Evolutionary conservation across 2,888 invertebrate genomes (phyloP), one percentile per base, ranked within the genome.

Genomic region (Drosophila acutilabella): DNA sequence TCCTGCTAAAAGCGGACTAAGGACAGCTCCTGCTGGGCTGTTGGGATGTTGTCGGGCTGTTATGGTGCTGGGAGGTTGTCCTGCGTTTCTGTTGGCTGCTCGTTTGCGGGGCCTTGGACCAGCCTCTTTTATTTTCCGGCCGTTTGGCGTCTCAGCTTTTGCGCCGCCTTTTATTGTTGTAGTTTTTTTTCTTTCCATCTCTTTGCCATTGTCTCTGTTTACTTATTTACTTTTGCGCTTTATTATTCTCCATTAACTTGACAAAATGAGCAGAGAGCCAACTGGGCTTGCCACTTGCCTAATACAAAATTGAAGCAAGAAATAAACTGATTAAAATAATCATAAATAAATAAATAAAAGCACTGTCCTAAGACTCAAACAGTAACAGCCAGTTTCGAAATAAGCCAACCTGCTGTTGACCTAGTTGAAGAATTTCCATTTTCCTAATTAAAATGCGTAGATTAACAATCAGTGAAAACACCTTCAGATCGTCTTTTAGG

Each of bases 141-240:
- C 81, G 89, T 87, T 86, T 87, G 86, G 81, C 88, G 64, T 79
- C 74, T 87, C 71, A 76, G 73, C 77, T 84, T 84, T 81, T 78
- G 78, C 79, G 71, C 70, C 79, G 76, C 65, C 80, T 71, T 88
- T 82, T 82, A 85, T 82, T 82, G 82, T 85, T 88, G 84, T 88
- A 85, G 86, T 88, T 88, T 85, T 69, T 69, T 42, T 23, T 56
- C 20, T 7, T 13, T 18, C 23, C 13, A 2, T 45, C 52, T 48
- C 81, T 44, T 52, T 58, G 44, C 54, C 47, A 51, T 71, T 74
- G 66, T 62, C 67, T 77, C 78, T 84, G 80, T 78, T 89, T 85
- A 75, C 85, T 89, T 89, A 89, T 85, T 89, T 89, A 87, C 88
- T 89, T 89, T 84, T 80, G 80, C 87, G 87, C 89, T 89, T 85